phyloP scores from a whole-genome alignment of 2,888 invertebrate genomes.

The Volucella zonaria region DNA sequence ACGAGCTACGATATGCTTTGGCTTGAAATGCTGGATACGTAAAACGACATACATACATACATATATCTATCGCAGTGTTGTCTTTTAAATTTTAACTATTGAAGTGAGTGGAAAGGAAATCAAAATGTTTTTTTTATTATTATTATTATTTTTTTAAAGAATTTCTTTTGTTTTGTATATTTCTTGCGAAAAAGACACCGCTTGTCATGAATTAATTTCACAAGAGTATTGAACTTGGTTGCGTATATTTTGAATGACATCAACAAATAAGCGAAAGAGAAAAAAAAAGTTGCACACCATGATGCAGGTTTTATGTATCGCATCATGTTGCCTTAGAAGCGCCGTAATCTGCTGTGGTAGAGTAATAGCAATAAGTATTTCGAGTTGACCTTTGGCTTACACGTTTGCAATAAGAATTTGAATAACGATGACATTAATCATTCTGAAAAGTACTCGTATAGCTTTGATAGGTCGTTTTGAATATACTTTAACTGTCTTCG shows the following conservation, averaged over 20 bases:
- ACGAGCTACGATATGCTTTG: conserved; percentile 11
- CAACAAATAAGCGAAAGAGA: neutral
- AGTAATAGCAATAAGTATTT: neutral
- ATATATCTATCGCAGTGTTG: conserved; percentile 40
- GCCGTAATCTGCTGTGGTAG: neutral
- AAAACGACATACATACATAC: conserved; percentile 53
- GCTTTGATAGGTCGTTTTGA: no score
- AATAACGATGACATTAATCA: no score
- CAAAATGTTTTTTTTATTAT: neutral
- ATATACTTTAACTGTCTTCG: no score
- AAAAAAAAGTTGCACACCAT: conserved; percentile 24
- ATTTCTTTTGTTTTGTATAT: conserved; percentile 21
- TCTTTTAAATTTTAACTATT: conserved; percentile 48
- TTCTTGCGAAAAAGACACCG: conserved; percentile 53
- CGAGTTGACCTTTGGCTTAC: conserved; percentile 6
- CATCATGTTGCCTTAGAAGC: conserved; percentile 21
- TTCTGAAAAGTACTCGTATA: no score
- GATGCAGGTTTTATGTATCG: conserved; percentile 10
- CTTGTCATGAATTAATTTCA: conserved; percentile 65
- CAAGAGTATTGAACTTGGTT: conserved; percentile 63
- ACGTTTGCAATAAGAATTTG: no score
- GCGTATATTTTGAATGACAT: conserved; percentile 8
- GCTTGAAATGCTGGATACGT: neutral
- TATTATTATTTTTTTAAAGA: neutral
- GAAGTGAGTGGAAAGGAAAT: conserved; percentile 55